A percentile compares a stretch with the other conserved stretches of the same genome.
These are phyloP conservation scores for Conomelus anceps DNA, from an alignment of 2,888 invertebrate genomes.

Conservation along the genomic window DNA sequence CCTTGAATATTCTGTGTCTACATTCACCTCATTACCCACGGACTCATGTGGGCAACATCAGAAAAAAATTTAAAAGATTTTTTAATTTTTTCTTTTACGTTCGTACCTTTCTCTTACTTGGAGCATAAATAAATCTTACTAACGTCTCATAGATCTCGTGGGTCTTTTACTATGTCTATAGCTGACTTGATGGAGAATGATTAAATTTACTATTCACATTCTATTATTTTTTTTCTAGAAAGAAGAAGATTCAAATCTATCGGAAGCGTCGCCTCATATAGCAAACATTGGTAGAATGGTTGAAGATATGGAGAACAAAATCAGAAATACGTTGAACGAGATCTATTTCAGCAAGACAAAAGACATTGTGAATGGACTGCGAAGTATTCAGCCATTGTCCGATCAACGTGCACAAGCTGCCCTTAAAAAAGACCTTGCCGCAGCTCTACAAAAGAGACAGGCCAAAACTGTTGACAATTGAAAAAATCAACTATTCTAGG, in stretches of 20 bases:
- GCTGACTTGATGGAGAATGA: too few relatives aligned
- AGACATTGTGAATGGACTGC: conserved; percentile 92
- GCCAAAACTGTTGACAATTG: conserved; percentile 47
- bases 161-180: too few relatives aligned
- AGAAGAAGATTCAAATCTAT: conserved; percentile 84
- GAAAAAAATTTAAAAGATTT: too few relatives aligned
- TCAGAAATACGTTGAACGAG: conserved; percentile 94
- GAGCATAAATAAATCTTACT: too few relatives aligned
- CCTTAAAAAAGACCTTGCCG: conserved; percentile 77
- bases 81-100: too few relatives aligned
- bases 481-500: background rate
- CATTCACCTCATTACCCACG: too few relatives aligned
- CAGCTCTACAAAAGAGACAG: conserved; percentile 74
- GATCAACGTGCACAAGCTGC: conserved; percentile 79
- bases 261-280: conserved; percentile 92
- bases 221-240: conserved; percentile 50
- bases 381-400: conserved; percentile 73
- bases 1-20: too few relatives aligned
- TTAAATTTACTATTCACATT: background rate
- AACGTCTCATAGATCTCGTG: too few relatives aligned
- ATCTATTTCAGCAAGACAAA: conserved; percentile 99
- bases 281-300: conserved; percentile 98
- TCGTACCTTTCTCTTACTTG: too few relatives aligned
- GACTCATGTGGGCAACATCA: too few relatives aligned
- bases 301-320: conserved; percentile 99